Evolutionary conservation across 2,797 vertebrate species (phyloP), one percentile per base, ranked within the genome.

Genomic region (Anguilla anguilla): DNA sequence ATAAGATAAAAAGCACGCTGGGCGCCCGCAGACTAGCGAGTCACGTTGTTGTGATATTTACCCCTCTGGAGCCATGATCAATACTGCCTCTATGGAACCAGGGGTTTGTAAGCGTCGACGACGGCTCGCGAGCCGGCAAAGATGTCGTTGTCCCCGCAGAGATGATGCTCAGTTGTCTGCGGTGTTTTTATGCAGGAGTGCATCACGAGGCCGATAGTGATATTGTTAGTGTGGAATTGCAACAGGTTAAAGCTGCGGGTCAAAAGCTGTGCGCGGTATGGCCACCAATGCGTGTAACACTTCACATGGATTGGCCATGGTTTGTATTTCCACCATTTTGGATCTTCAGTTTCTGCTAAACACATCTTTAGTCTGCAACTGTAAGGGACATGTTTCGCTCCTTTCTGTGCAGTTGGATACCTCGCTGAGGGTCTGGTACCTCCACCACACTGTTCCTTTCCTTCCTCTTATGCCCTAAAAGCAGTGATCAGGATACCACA

Each of bases 1-100:
- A 61, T 85, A 19, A 85, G 55, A 85, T 64, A 85, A 59, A 85
- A 64, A 85, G 22, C 59, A 67, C 35, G 6, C 55, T 85, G 55
- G 61, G 39, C 39, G 77, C 43, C 43, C 22, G 39, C 43, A 49
- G 77, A 46, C 39, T 22, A 49, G 17, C 22, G 43, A 46, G 15
- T 43, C 77, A 43, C 39, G 39, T 46, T 81, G 39, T 81, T 81
- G 77, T 81, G 39, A 81, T 81, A 81, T 46, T 81, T 81, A 49
- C 77, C 77, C 77, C 39, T 81, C n/a, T 46, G 77, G 39, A 46
- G 43, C 77, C 22, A 13, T 81, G 77, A 81, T 81, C 77, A 81
- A 81, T 81, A 43, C 77, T 81, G 39, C 77, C 77, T 46, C 39
- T 17, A 25, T 25, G 31, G 72, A 77, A 39, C 72, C 43, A 77